Conservation (phyloP, 2,888 invertebrate genomes). For the Euproctis similis region DNA sequence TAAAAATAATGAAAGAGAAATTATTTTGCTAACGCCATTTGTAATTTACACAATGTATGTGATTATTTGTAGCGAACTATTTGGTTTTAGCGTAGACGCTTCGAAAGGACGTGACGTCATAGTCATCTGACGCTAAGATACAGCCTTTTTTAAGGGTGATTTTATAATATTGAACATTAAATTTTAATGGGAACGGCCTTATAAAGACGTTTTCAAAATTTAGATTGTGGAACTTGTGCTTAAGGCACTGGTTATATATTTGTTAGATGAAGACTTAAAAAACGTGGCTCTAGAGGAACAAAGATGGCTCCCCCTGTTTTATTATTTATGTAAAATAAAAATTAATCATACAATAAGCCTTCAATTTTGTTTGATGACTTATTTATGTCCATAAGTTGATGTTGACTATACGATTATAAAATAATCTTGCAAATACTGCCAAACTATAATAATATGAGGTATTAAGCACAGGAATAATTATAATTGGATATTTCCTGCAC, state of each 20-base stretch:
- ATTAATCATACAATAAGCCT: too few species aligned
- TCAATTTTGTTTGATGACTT: too few species aligned
- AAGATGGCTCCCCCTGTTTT: conserved; percentile 42
- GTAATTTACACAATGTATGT: conserved; percentile 44
- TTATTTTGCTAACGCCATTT: conserved; percentile 69
- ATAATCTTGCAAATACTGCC: too few species aligned
- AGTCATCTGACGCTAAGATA: conserved; percentile 31
- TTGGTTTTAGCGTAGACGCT: conserved; percentile 47
- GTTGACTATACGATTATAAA: too few species aligned
- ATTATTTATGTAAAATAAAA: too few species aligned
- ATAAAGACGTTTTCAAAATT: conserved; percentile 51
- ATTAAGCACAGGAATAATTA: conserved; percentile 19
- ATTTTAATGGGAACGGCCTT: conserved; percentile 47
- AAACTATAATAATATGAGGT: conserved; percentile 2
- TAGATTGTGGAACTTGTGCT: conserved; percentile 42
- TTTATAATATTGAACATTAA: conserved; percentile 48
- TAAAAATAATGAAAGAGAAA: conserved; percentile 23
- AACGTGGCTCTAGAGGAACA: conserved; percentile 47
- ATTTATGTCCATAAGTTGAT: too few species aligned
- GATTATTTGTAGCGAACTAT: conserved; percentile 35
- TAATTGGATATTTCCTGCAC: conserved; percentile 40
- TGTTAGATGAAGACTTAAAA: conserved; percentile 49
- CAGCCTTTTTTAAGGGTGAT: conserved; percentile 44
- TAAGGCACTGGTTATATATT: conserved; percentile 37
- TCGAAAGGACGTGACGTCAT: conserved; percentile 49